Conservation (phyloP, 2,888 invertebrate species). For the Fragum whitleyi region DNA sequence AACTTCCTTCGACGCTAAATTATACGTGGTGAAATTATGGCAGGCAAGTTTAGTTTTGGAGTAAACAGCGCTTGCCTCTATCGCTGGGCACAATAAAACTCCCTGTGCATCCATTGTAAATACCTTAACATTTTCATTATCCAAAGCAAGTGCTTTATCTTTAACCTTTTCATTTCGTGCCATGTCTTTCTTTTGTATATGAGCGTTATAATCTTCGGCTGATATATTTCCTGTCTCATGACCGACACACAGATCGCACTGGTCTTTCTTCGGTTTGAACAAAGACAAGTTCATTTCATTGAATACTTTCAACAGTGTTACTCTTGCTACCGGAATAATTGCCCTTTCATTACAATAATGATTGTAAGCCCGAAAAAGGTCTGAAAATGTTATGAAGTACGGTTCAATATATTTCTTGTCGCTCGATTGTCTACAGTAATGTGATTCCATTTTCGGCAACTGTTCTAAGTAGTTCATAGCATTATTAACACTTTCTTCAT, state of each 20-base stretch:
- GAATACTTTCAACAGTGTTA: slow-evolving; percentile 8
- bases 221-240: slow-evolving; percentile 43
- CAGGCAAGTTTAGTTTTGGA: slow-evolving; percentile 51
- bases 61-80: slow-evolving; percentile 48
- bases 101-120: slow-evolving; percentile 49
- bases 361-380: slow-evolving; percentile 13
- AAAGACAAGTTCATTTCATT: slow-evolving; percentile 28
- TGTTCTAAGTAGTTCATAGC: slow-evolving; percentile 3
- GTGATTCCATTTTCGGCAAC: slow-evolving; percentile 22
- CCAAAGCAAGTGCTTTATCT: slow-evolving; percentile 36
- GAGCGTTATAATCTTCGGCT: slow-evolving; percentile 33
- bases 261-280: slow-evolving; percentile 44
- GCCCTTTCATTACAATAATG: neutral
- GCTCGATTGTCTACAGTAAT: neutral
- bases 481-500: neutral
- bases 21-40: slow-evolving; percentile 51
- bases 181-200: slow-evolving; percentile 30
- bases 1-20: slow-evolving; percentile 37
- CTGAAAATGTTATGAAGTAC: neutral
- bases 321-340: neutral
- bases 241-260: slow-evolving; percentile 50
- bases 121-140: slow-evolving; percentile 25
- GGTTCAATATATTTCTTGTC: slow-evolving; percentile 26
- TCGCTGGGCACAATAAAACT: slow-evolving; percentile 36
- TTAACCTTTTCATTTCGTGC: slow-evolving; percentile 34